Base-by-base conservation (phyloP, 2,797 vertebrate genomes). In the Pangasius sanitwongsei region DNA sequence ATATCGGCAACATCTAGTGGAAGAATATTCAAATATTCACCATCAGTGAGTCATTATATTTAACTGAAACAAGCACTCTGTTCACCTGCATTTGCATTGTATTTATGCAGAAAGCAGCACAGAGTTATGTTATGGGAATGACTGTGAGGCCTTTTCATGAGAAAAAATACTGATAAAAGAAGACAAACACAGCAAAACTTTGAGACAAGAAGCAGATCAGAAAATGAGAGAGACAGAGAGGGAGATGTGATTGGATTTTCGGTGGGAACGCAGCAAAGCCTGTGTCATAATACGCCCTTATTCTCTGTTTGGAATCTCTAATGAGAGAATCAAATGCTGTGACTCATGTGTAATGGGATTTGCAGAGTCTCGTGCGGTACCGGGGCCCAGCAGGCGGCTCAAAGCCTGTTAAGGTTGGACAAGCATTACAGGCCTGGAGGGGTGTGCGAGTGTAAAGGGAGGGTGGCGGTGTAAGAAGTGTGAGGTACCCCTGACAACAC, bases 331-430 rank as follows among this genome's bases (percentile, higher is more conserved):
- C 96, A 96, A 95, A 95, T 96, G 96, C 96, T 95, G 94, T 96
- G 96, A 96, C 96, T 97, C 94, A 95, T 96, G 95, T 96, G 96
- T 97, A 96, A 97, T 97, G 96, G 96, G 96, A 97, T 97, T 97
- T 97, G 96, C 96, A 91, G 94, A 95, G 95, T 96, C 96, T 97
- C 95, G 96, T 97, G 96, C 96, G 96, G 95, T 96, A 96, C 95
- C 95, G 94, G 93, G 95, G 95, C 96, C 94, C 96, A 97, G 96
- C 96, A 94, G 96, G 96, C 94, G 96, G 95, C 95, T 93, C 95
- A 97, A 97, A 97, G 96, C 96, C 96, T 97, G 96, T 97, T 97
- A 97, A 96, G 95, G 95, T 95, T 96, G 96, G 96, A 97, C 96
- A 96, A 96, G 96, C 96, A 97, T 96, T 95, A 94, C 95, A 91